These are phyloP conservation scores for Torymus tubicola DNA, from an alignment of 2,888 invertebrate species.

Conservation along the genomic window DNA sequence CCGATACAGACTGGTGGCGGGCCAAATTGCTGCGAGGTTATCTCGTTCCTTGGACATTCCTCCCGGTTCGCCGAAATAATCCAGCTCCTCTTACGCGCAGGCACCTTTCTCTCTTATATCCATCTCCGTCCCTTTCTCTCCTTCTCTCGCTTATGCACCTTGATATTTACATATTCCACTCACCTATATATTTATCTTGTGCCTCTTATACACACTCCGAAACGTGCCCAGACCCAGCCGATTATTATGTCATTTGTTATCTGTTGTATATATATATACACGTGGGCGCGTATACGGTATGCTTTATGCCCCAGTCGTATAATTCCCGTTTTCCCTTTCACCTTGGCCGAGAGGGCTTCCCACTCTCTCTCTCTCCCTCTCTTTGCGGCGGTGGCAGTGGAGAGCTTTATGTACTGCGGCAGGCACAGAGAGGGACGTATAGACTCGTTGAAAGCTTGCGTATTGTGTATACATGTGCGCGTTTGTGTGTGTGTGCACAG, in stretches of 20 bases:
- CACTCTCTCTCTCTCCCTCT: not conserved
- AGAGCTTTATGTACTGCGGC: slow-evolving; percentile 4
- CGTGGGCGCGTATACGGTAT: not conserved
- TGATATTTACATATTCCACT: slow-evolving; percentile 54
- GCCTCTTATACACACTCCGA: slow-evolving; percentile 16
- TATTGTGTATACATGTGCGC: not conserved
- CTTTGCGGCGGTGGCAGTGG: not conserved
- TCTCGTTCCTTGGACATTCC: too few species aligned
- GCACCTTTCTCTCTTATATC: too few species aligned
- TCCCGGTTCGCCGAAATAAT: too few species aligned
- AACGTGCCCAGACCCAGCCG: slow-evolving; percentile 1
- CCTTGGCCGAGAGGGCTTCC: slow-evolving; percentile 10
- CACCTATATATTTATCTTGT: slow-evolving; percentile 57
- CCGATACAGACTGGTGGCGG: too few species aligned
- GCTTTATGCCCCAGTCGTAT: not conserved
- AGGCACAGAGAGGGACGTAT: not conserved
- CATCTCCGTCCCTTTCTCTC: too few species aligned
- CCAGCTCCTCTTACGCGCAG: too few species aligned
- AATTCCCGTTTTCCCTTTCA: slow-evolving; percentile 46
- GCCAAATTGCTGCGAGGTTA: too few species aligned
- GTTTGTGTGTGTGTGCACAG: too few species aligned
- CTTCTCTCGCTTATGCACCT: not conserved
- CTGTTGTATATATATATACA: slow-evolving; percentile 6
- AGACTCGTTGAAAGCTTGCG: not conserved
- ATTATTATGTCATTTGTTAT: slow-evolving; percentile 54